These are phyloP conservation scores for Tauraco erythrolophus DNA, from an alignment of 2,113 vertebrate genomes.

Conservation along the genomic window DNA sequence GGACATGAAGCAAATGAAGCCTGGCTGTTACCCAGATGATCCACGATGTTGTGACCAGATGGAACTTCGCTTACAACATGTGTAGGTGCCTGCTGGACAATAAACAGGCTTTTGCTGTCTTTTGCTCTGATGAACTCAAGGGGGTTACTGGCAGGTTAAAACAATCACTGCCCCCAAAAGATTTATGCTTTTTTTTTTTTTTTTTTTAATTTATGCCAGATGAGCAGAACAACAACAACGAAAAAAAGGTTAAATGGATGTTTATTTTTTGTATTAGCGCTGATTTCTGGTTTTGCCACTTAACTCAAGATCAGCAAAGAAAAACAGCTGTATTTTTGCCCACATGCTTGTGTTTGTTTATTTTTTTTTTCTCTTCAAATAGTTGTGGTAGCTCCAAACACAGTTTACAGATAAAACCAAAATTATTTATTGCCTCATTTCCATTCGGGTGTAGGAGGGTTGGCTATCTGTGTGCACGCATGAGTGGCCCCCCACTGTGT, in stretches of 20 bases:
- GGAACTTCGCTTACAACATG: slow-evolving; percentile 66
- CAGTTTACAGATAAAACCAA: background rate
- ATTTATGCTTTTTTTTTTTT: background rate
- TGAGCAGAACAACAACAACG: background rate
- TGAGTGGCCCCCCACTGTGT: accelerated
- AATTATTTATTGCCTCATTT: background rate
- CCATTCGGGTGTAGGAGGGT: accelerated
- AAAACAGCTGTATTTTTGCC: background rate
- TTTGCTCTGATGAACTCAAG: slow-evolving; percentile 51
- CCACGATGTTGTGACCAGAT: slow-evolving; percentile 68
- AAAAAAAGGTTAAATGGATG: slow-evolving; percentile 17
- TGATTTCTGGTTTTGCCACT: background rate
- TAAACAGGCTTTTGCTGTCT: slow-evolving; percentile 28
- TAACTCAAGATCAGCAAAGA: background rate
- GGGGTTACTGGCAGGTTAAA: slow-evolving; percentile 51
- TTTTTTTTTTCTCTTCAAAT: background rate
- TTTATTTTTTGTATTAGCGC: background rate
- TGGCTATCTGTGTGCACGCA: background rate
- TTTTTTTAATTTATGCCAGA: background rate
- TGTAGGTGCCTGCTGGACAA: slow-evolving; percentile 68
- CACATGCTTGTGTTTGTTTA: background rate
- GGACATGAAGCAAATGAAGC: slow-evolving; percentile 71
- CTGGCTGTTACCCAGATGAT: slow-evolving; percentile 73
- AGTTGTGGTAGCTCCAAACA: background rate
- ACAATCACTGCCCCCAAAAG: slow-evolving; percentile 4